These are phyloP conservation scores for Sesamia inferens DNA, from an alignment of 2,888 invertebrate species.

Conservation along the genomic window DNA sequence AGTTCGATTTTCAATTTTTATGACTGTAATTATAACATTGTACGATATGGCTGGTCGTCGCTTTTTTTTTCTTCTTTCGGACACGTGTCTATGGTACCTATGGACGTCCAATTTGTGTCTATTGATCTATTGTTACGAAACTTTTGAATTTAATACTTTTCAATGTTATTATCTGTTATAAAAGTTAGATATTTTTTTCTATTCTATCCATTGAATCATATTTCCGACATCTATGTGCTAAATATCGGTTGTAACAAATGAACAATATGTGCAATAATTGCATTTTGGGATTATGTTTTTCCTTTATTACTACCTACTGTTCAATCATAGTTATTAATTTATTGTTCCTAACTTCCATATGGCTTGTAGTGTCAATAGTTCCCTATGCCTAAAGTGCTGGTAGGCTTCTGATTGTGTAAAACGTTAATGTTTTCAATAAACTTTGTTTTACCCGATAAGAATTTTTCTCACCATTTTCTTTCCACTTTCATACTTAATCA, in stretches of 20 bases:
- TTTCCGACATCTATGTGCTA: slow-evolving; percentile 46
- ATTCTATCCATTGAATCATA: slow-evolving; percentile 40
- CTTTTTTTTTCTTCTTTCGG: slow-evolving; percentile 73
- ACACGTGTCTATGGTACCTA: slow-evolving; percentile 87
- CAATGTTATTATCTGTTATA: slow-evolving; percentile 65
- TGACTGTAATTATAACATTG: slow-evolving; percentile 32
- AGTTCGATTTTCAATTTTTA: slow-evolving; percentile 44
- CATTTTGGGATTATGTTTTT: slow-evolving; percentile 30
- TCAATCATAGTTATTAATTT: neutral
- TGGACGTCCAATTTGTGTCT: slow-evolving; percentile 85
- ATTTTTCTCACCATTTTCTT: neutral
- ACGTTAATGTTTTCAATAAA: neutral
- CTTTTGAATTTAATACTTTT: slow-evolving; percentile 69
- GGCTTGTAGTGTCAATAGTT: neutral
- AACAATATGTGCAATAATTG: slow-evolving; percentile 47
- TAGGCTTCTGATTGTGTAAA: neutral
- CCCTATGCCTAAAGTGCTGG: neutral
- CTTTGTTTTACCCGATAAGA: neutral
- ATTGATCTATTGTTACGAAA: slow-evolving; percentile 79
- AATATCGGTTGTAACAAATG: slow-evolving; percentile 41
- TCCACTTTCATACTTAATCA: neutral
- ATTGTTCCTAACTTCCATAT: neutral
- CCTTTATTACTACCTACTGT: slow-evolving; percentile 38
- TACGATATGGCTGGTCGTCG: slow-evolving; percentile 66
- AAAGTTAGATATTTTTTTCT: slow-evolving; percentile 53